Evolutionary conservation across 1,140 invertebrate species (phyloP), one percentile per base, ranked within the genome.

Genomic region (Arctopsyche grandis): DNA sequence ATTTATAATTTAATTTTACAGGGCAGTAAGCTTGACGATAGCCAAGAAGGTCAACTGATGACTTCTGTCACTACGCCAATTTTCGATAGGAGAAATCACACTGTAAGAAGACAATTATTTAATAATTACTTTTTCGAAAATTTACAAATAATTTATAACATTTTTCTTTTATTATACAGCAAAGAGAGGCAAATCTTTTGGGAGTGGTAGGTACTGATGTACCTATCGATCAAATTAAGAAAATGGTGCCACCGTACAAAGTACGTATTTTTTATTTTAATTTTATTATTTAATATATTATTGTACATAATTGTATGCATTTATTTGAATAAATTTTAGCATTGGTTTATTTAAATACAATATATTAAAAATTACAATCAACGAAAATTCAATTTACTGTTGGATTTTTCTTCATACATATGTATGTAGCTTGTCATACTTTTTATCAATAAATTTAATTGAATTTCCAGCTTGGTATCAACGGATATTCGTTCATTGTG

Each of bases 401-500:
- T n/a, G n/a, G n/a, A n/a, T n/a, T n/a, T n/a, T 14, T 52, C 14
- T n/a, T n/a, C 26, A 74, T n/a, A n/a, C n/a, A n/a, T n/a, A 82
- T 52, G 19, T 43, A 52, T 48, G 48, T 46, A 48, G 5, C 14
- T n/a, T 75, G 69, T 52, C 14, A 66, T 76, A 76, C 75, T 48
- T 16, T 69, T 5, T 48, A 75, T 78, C 12, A 69, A 26, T 78
- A 5, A 43, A 38, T 43, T 44, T 0, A 16, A 56, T 71, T 85
- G 83, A n/a, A n/a, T n/a, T 91, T 91, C 78, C 88, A 98, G 95
- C 90, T 99, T 81, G 97, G 97, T 80, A 96, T 96, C 56, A 98
- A 99, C 90, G 97, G 96, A 58, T 99, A 98, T 89, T 96, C 97
- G 10, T 99, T 99, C 89, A 94, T 97, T 85, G 94, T 98, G 83